Evolutionary conservation across 2,113 vertebrate genomes (phyloP), one percentile per base, ranked within the genome.

Genomic region (Cyrtonyx montezumae): DNA sequence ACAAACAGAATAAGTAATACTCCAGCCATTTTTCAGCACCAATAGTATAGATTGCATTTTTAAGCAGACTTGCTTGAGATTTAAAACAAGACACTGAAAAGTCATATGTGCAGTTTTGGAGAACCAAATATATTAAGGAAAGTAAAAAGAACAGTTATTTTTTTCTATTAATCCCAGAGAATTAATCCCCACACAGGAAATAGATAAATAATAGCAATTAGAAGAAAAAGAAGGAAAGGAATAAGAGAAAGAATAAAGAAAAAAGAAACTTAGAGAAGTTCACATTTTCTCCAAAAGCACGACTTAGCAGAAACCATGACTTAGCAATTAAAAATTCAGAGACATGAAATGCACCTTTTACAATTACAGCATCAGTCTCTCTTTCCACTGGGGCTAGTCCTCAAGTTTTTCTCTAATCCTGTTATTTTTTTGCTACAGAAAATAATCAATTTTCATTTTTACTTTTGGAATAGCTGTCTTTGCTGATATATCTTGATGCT

Each of bases 61-160:
- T 11, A 65, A 63, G 36, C 1, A 82, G 28, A 87, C 59, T 90
- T 83, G 10, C 5, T 46, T 91, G 65, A 51, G 22, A 89, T 65
- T 94, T 20, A 91, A 84, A 96, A 93, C 30, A 17, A 76, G 91
- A 73, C 34, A 69, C 66, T 90, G 84, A 68, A 6, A 5, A 76
- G 67, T 15, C 8, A 28, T 19, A 18, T 6, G 6, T 15, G 6
- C 4, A 84, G 6, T 13, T 8, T 17, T 26, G 8, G 28, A 79
- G 17, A 55, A 25, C 10, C 34, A 93, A 61, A 58, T 22, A 21
- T 42, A 46, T 53, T 53, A 4, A 73, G 67, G 61, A 11, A 17
- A 90, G 17, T 5, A 40, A 84, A 91, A 43, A 18, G 13, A 62
- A 65, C 45, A 68, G 9, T 88, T 34, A 2, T 12, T 63, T 22